phyloP scores from a whole-genome alignment of 2,888 invertebrate species.

The Andrena hattorfiana region DNA sequence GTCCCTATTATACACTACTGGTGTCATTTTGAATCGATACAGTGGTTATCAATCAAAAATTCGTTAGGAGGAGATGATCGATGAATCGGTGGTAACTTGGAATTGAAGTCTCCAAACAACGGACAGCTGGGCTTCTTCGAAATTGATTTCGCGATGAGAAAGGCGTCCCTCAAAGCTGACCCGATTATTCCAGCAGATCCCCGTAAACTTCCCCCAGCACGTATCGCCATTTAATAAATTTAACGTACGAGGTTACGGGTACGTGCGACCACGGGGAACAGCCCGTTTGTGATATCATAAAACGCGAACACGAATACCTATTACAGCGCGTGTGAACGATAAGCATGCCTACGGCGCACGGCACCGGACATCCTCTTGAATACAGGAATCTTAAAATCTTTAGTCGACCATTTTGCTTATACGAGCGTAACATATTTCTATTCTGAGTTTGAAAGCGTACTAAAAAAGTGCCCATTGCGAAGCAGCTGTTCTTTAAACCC shows the following conservation, averaged over 20 bases:
- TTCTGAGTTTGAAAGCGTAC: not conserved
- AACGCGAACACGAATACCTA: conserved; percentile 49
- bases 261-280: conserved; percentile 22
- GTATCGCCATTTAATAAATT: conserved; percentile 49
- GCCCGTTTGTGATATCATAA: conserved; percentile 56
- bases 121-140: not conserved
- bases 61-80: too few relatives aligned
- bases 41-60: too few relatives aligned
- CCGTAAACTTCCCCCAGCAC: conserved; percentile 31
- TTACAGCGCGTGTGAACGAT: conserved; percentile 42
- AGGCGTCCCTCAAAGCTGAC: conserved; percentile 6
- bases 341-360: conserved; percentile 33
- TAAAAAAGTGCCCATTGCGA: not conserved
- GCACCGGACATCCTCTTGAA: conserved; percentile 16
- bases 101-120: not conserved
- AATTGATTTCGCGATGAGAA: conserved; percentile 23
- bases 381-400: conserved; percentile 40
- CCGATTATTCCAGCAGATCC: conserved; percentile 20
- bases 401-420: conserved; percentile 5
- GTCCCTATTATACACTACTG: too few relatives aligned
- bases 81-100: not conserved
- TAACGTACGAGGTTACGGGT: conserved; percentile 23
- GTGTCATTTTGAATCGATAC: too few relatives aligned
- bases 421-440: not conserved
- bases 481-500: not conserved